Base-by-base conservation (phyloP, 2,888 invertebrate species). In the Biston stratarius region DNA sequence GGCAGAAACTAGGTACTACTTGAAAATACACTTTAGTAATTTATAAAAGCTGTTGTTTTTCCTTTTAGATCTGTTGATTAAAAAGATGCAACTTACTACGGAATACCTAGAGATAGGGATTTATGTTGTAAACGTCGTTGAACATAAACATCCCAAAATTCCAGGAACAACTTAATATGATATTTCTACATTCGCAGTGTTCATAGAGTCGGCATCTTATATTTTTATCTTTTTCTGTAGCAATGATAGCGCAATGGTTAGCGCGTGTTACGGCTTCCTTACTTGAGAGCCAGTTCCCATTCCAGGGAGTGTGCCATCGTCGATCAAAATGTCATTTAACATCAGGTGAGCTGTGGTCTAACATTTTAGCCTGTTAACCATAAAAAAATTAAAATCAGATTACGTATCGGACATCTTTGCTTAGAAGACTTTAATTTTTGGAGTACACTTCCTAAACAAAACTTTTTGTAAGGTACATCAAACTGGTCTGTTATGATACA, bases 1-100 rank as follows among this genome's bases (percentile, higher is more conserved):
- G 67, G 44, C 47, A 14, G 52, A 7, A 45, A n/a, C 36, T 24
- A 24, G 3, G 24, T 24, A 24, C 24, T 8, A 24, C 49, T 33
- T 47, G 44, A 36, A 47, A 52, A 44, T 11, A 51, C 36, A 55
- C 34, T 24, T 38, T 9, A 44, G 15, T 48, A 24, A 40, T 40
- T 61, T 61, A 47, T 36, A 34, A 52, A 57, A 52, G 51, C 49
- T 34, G 56, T 71, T 24, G 24, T 24, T 24, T 73, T 77, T 70
- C 70, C 71, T 64, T 70, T 56, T 38, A 67, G 58, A 62, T 62
- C 53, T 24, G 53, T 51, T 38, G 64, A 64, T 60, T 65, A 65
- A 38, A 47, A 58, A 38, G 42, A 11, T 52, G 52, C 38, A 52
- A 47, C 24, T 47, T 34, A 44, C 36, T 51, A 14, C 14, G 11